These are phyloP conservation scores for Enhydra lutris DNA, from an alignment of 2,113 vertebrate genomes.

Conservation along the genomic window DNA sequence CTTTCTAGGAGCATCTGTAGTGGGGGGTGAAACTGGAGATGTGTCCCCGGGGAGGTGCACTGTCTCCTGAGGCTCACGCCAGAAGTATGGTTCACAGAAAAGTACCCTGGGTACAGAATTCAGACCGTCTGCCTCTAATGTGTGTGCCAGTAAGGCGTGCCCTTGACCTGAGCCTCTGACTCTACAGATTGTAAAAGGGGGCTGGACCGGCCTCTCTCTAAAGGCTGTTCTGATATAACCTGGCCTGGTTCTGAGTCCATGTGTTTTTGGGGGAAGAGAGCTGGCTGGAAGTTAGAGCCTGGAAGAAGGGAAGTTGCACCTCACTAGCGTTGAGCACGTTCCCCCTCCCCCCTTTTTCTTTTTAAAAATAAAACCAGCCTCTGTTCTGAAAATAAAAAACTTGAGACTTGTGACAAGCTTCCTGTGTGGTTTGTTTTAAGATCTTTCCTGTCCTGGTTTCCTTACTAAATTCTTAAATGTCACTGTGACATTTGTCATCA, in stretches of 20 bases:
- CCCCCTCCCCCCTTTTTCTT: slow-evolving; percentile 40
- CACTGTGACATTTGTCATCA: background rate
- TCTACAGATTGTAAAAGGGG: background rate
- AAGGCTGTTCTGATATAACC: background rate
- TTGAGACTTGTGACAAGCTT: slow-evolving; percentile 78
- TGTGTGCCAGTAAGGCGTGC: background rate
- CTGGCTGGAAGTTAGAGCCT: background rate
- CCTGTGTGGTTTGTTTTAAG: slow-evolving; percentile 34
- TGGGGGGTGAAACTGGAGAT: background rate
- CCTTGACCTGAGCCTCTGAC: background rate
- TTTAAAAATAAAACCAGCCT: slow-evolving; percentile 80
- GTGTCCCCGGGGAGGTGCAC: background rate
- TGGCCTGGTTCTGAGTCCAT: background rate
- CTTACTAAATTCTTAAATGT: slow-evolving; percentile 56
- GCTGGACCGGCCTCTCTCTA: background rate
- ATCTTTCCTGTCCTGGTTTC: slow-evolving; percentile 59
- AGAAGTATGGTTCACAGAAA: background rate
- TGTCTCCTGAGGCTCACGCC: background rate
- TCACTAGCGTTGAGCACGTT: slow-evolving; percentile 73
- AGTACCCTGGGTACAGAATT: background rate
- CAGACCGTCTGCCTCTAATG: too few species aligned
- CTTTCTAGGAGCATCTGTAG: background rate
- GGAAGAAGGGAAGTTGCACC: slow-evolving; percentile 72
- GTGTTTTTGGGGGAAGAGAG: background rate
- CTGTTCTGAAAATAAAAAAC: slow-evolving; percentile 84